A percentile compares a stretch with the other conserved stretches of the same genome.
Conservation (phyloP, 2,888 invertebrate genomes). For the Xestia sexstrigata region DNA sequence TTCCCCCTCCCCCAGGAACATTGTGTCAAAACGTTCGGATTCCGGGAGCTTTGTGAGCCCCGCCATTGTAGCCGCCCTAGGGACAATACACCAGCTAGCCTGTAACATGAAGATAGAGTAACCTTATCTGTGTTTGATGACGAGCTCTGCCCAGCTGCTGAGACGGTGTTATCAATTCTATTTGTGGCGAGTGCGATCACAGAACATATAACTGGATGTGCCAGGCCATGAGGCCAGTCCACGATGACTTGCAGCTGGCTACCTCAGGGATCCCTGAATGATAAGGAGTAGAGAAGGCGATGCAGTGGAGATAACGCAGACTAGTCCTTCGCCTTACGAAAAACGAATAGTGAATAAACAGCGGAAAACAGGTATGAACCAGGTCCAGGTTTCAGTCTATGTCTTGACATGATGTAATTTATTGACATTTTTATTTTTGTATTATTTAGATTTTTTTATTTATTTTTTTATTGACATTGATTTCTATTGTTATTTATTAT, state of each 20-base stretch:
- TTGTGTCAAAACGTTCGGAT: slow-evolving; percentile 47
- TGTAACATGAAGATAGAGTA: neutral
- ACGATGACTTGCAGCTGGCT: neutral
- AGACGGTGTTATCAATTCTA: slow-evolving; percentile 1
- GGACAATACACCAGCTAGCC: slow-evolving; percentile 12
- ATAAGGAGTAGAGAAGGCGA: neutral
- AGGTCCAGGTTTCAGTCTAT: too few relatives aligned
- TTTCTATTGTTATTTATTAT: too few relatives aligned
- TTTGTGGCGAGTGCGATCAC: neutral
- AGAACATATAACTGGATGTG: neutral
- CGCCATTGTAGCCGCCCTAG: slow-evolving; percentile 14
- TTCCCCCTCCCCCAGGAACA: slow-evolving; percentile 7
- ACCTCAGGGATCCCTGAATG: neutral
- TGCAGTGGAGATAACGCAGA: neutral
- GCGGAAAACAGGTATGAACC: neutral
- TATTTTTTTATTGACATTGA: too few relatives aligned
- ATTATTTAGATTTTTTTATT: too few relatives aligned
- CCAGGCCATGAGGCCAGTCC: neutral
- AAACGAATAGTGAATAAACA: neutral
- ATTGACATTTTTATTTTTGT: too few relatives aligned
- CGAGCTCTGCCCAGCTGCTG: neutral
- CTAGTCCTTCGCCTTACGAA: neutral
- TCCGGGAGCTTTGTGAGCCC: slow-evolving; percentile 36
- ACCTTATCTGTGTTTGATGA: neutral
- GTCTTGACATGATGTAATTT: too few relatives aligned